Base-by-base conservation (phyloP, 2,797 vertebrate species). In the Falco cherrug region DNA sequence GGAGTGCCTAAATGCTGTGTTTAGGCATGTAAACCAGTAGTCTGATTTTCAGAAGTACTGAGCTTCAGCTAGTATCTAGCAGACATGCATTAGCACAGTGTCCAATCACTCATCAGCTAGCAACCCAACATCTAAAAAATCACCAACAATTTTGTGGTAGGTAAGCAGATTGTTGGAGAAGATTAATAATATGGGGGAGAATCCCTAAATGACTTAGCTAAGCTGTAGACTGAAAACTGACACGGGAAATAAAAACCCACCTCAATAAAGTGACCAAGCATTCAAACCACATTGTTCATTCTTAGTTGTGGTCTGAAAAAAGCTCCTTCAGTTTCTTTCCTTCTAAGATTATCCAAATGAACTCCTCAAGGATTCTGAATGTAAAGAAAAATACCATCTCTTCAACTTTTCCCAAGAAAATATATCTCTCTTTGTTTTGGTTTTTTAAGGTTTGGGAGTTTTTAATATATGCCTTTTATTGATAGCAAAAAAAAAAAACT, bases 201-300 rank as follows among this genome's bases (percentile, higher is more conserved):
- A 83, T 33, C 11, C 51, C 11, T 57, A 51, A 73, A 48, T 15
- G 26, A 74, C 9, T 73, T 41, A 29, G 15, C 18, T 71, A 84
- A 84, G 22, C 24, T 51, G 31, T 9, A 54, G 45, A 35, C 17
- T 67, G 28, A 89, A 89, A 89, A 78, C 4, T 35, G 37, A 51
- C 9, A 33, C 0, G 3, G 24, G 6, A 25, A 43, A 60, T 53
- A 20, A 2, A 50, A 41, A 51, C 10, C 2, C 41, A 22, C 14
- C 19, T 33, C 43, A 67, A 6, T 64, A 13, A 82, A 79, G 25
- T 7, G 18, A n/a, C 16, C 25, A 68, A 82, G 41, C 5, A 53
- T 47, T 90, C 45, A 83, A 92, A 53, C 19, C 4, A 24, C 20
- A 47, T 5, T 33, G 35, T 9, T 73, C 45, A 45, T 79, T 90